A percentile compares a stretch with the other conserved stretches of the same genome.
These are phyloP conservation scores for Triops cancriformis DNA, from an alignment of 1,140 invertebrate species.

Conservation along the genomic window DNA sequence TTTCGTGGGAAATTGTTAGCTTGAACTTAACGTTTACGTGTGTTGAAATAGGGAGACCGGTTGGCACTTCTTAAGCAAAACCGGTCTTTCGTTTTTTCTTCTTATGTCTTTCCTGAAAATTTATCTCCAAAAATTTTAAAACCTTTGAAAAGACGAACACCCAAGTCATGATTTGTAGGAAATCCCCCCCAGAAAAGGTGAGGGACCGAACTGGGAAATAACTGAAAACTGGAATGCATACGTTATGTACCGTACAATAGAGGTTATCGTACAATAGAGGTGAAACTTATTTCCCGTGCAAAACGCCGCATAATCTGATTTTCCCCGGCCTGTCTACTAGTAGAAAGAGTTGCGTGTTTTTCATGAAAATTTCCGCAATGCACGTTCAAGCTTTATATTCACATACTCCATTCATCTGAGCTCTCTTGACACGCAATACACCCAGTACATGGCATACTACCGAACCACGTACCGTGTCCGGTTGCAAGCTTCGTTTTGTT, in stretches of 20 bases:
- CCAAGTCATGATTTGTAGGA: too few relatives aligned
- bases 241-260: background rate
- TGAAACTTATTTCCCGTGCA: background rate
- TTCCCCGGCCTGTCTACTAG: background rate
- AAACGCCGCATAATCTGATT: background rate
- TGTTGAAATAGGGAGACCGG: background rate
- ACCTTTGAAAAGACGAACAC: too few relatives aligned
- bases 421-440: background rate
- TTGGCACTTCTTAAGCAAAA: background rate
- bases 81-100: slow-evolving; percentile 2
- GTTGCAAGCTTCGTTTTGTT: background rate
- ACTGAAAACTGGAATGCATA: background rate
- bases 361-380: background rate
- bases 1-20: background rate
- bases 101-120: too few relatives aligned
- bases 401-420: background rate
- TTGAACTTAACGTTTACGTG: background rate
- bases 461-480: background rate
- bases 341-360: background rate
- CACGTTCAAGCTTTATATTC: background rate
- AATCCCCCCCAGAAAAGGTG: background rate
- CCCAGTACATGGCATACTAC: background rate
- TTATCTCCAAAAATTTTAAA: too few relatives aligned
- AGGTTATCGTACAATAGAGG: background rate
- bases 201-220: background rate